These are phyloP conservation scores for Brachirus orientalis DNA, from an alignment of 2,113 vertebrate species.

Conservation along the genomic window DNA sequence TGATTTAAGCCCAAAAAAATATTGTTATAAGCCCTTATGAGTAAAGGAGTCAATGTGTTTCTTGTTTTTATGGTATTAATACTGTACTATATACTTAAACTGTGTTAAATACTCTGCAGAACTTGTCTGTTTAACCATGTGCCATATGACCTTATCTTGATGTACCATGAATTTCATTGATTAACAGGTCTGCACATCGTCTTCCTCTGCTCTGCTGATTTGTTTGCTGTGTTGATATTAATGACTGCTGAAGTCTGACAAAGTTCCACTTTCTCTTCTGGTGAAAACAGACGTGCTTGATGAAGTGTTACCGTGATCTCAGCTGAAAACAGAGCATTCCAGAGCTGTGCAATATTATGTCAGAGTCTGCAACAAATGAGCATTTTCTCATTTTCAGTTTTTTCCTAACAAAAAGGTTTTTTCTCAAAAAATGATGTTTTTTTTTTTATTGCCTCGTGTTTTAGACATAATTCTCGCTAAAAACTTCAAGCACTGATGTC, in stretches of 20 bases:
- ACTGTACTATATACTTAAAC: too few relatives aligned
- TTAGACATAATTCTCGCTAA: neutral
- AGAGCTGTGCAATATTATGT: conserved; percentile 23
- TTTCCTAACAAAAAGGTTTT: neutral
- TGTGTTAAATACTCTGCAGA: too few relatives aligned
- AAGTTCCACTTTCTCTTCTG: conserved; percentile 8
- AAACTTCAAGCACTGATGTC: neutral
- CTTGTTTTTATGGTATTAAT: too few relatives aligned
- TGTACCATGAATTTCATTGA: too few relatives aligned
- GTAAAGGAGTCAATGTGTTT: too few relatives aligned
- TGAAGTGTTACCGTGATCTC: conserved; percentile 34
- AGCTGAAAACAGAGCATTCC: conserved; percentile 6
- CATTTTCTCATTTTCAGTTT: conserved; percentile 18
- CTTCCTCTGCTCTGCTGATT: conserved; percentile 1
- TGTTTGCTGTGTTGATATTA: neutral
- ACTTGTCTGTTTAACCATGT: too few relatives aligned
- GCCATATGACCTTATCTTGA: neutral
- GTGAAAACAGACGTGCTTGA: conserved; percentile 25
- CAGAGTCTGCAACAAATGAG: conserved; percentile 9
- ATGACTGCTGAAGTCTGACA: conserved; percentile 34
- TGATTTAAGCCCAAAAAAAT: too few relatives aligned
- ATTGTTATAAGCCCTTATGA: too few relatives aligned
- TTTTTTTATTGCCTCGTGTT: neutral
- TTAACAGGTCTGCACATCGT: neutral
- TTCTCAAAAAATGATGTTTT: neutral